A percentile compares a stretch with the other conserved stretches of the same genome.
Evolutionary conservation across 2,113 vertebrate species (phyloP).

Genomic region (Chiloscyllium plagiosum): DNA sequence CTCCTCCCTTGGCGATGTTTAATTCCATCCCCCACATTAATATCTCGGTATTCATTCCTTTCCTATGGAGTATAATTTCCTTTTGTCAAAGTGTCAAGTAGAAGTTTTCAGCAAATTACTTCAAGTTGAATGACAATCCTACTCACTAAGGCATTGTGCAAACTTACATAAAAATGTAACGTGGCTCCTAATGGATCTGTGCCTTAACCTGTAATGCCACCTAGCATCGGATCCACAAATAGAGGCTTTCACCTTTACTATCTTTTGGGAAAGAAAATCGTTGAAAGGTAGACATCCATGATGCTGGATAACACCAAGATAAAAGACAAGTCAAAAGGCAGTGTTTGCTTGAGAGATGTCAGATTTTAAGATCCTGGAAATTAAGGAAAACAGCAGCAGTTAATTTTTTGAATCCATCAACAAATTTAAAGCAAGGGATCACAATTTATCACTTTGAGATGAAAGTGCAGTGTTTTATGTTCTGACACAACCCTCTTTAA

Average conservation of each 20-base stretch:
- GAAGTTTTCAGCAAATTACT: not conserved
- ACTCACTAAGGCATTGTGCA: not conserved
- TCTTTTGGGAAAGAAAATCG: not conserved
- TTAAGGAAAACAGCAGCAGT: not conserved
- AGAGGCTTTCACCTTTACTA: not conserved
- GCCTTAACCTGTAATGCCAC: no score
- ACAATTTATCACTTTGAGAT: not conserved
- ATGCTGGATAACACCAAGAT: not conserved
- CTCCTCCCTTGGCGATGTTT: not conserved
- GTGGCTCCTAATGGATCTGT: not conserved
- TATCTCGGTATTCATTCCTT: not conserved
- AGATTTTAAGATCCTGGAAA: not conserved
- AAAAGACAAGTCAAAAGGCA: not conserved
- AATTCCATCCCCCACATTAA: not conserved
- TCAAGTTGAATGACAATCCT: not conserved
- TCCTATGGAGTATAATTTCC: not conserved
- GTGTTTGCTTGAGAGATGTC: not conserved
- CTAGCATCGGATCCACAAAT: not conserved
- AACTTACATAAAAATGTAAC: not conserved
- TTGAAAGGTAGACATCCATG: not conserved
- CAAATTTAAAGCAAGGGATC: not conserved
- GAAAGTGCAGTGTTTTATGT: not conserved
- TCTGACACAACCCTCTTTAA: not conserved
- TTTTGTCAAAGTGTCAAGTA: not conserved
- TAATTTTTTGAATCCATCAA: not conserved